Percentiles rank a stretch among this genome's conserved stretches.
Evolutionary conservation across 2,888 invertebrate species (phyloP).

Genomic region (Cloeon dipterum): DNA sequence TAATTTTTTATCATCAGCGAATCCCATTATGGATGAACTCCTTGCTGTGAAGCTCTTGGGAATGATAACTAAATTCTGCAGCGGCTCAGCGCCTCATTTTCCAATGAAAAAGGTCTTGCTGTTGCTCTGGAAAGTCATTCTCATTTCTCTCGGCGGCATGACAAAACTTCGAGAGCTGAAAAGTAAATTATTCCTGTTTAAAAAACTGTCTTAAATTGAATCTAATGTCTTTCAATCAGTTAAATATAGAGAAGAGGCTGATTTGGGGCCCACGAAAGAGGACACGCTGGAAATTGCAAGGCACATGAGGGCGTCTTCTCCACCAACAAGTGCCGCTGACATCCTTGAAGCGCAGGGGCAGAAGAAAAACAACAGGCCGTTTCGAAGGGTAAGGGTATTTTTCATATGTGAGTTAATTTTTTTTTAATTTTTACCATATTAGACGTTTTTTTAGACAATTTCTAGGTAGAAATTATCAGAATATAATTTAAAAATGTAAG

Average conservation of each 20-base stretch:
- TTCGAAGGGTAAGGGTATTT: slow-evolving; percentile 33
- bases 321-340: slow-evolving; percentile 81
- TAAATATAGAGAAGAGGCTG: slow-evolving; percentile 27
- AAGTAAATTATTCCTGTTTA: slow-evolving; percentile 17
- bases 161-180: slow-evolving; percentile 59
- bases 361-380: slow-evolving; percentile 37
- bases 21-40: slow-evolving; percentile 51
- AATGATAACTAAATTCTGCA: slow-evolving; percentile 93
- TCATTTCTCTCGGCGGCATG: slow-evolving; percentile 82
- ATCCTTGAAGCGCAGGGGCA: slow-evolving; percentile 68
- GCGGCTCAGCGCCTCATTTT: slow-evolving; percentile 87
- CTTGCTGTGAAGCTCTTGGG: slow-evolving; percentile 72
- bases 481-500: no score
- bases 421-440: no score
- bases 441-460: no score
- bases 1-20: slow-evolving; percentile 16
- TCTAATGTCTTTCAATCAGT: slow-evolving; percentile 10
- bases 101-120: slow-evolving; percentile 96
- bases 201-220: no score
- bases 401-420: no score
- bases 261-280: slow-evolving; percentile 57
- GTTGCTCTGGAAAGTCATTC: slow-evolving; percentile 82
- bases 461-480: no score
- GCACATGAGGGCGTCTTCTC: slow-evolving; percentile 84
- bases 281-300: slow-evolving; percentile 88